Conservation (phyloP, 2,888 invertebrate species). For the Eupeodes latifasciatus region DNA sequence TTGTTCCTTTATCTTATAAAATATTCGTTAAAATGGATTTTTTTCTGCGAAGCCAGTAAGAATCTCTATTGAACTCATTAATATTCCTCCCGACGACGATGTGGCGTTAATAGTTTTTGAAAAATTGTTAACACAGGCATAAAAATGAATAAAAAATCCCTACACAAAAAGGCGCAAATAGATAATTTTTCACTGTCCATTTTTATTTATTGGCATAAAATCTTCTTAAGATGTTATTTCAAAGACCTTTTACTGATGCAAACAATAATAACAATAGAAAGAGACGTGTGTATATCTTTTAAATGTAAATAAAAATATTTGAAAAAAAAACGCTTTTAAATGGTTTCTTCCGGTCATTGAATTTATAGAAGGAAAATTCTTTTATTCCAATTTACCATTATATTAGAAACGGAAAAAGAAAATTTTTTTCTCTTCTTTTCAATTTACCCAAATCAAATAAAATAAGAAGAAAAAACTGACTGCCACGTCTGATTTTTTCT, state of each 20-base stretch:
- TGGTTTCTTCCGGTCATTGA: conserved; percentile 18
- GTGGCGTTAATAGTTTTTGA: no score
- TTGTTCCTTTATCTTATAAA: no score
- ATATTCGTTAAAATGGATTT: no score
- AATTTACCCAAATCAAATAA: conserved; percentile 39
- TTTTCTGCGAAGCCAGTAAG: no score
- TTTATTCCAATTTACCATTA: conserved; percentile 20
- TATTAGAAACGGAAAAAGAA: conserved; percentile 6
- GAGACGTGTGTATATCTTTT: not conserved
- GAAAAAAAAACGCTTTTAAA: conserved; percentile 1
- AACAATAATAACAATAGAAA: not conserved
- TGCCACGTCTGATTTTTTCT: not conserved
- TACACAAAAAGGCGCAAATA: no score
- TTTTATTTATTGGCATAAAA: no score
- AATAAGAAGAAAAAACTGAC: not conserved
- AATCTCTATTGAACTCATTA: no score
- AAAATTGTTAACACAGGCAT: no score
- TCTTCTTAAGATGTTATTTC: not conserved
- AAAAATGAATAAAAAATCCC: no score
- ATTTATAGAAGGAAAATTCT: not conserved
- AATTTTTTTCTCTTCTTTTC: conserved; percentile 32
- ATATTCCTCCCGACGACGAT: no score
- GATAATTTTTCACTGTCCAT: no score
- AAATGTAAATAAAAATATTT: not conserved
- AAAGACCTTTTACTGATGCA: not conserved